Conservation (phyloP, 2,888 invertebrate genomes). For the Sicus ferrugineus region DNA sequence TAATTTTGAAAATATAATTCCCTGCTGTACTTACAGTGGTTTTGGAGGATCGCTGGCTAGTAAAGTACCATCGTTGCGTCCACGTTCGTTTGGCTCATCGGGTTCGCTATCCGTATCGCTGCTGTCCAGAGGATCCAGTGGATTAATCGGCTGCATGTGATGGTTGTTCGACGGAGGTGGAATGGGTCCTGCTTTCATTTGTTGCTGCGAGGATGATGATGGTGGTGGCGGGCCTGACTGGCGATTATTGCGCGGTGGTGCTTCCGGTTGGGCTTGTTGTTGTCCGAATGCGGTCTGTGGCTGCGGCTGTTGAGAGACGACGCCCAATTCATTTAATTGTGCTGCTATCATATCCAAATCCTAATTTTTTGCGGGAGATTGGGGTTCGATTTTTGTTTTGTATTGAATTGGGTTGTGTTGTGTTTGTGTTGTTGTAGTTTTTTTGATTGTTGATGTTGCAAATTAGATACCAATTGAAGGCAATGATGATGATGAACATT, state of each 20-base stretch:
- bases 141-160: conserved; percentile 66
- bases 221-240: conserved; percentile 56
- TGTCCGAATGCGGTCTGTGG: conserved; percentile 51
- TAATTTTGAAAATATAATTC: not conserved
- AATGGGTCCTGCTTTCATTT: conserved; percentile 53
- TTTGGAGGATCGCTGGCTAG: conserved; percentile 96
- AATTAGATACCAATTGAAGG: conserved; percentile 40
- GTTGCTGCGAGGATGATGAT: conserved; percentile 46
- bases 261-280: conserved; percentile 71
- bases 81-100: conserved; percentile 80
- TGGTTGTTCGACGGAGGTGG: conserved; percentile 63
- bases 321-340: conserved; percentile 93
- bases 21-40: conserved; percentile 80
- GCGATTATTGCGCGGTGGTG: conserved; percentile 73
- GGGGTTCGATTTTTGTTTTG: conserved; percentile 41
- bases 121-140: conserved; percentile 73
- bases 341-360: conserved; percentile 96
- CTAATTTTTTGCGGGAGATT: conserved; percentile 67
- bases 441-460: conserved; percentile 44
- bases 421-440: conserved; percentile 41
- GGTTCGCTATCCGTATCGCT: conserved; percentile 85
- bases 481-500: conserved; percentile 42
- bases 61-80: conserved; percentile 91
- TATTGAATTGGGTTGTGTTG: conserved; percentile 39
- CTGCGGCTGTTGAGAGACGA: conserved; percentile 66